Percentiles rank a stretch among this genome's conserved stretches.
Evolutionary conservation across 2,113 vertebrate species (phyloP).

Genomic region (Proterorhinus semilunaris): DNA sequence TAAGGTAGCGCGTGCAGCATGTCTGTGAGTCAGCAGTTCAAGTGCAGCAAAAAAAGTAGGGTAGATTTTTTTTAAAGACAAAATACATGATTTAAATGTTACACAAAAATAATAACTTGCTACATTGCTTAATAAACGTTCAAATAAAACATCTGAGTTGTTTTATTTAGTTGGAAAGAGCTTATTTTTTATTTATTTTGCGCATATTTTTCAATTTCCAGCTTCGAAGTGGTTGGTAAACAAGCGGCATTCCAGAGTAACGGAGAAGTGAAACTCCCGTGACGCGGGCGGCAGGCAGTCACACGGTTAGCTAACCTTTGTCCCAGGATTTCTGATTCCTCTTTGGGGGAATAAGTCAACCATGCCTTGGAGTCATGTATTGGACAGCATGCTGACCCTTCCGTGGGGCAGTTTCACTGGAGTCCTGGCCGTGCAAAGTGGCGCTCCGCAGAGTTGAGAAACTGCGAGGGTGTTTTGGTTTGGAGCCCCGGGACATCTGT

Average conservation of each 20-base stretch:
- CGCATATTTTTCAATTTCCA: not conserved
- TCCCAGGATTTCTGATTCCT: conserved; percentile 43
- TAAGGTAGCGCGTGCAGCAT: not conserved
- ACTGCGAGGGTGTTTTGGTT: not conserved
- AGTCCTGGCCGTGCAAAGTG: not conserved
- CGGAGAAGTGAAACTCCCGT: conserved; percentile 49
- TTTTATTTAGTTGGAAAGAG: no score
- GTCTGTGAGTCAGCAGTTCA: conserved; percentile 52
- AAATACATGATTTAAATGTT: no score
- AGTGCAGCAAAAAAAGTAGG: not conserved
- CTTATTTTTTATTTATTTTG: no score
- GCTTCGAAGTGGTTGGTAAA: not conserved
- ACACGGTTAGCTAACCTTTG: conserved; percentile 24
- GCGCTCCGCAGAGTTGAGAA: not conserved
- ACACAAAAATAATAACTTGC: conserved; percentile 8
- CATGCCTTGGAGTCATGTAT: not conserved
- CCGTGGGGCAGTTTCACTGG: conserved; percentile 31
- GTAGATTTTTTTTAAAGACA: no score
- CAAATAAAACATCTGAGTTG: no score
- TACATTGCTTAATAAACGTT: conserved; percentile 14
- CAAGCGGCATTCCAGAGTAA: not conserved
- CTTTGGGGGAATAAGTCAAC: conserved; percentile 1
- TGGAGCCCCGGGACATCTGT: not conserved
- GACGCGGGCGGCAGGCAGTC: conserved; percentile 30
- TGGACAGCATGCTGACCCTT: conserved; percentile 21